Evolutionary conservation across 2,888 invertebrate species (phyloP).

Genomic region (Thalpophila matura): DNA sequence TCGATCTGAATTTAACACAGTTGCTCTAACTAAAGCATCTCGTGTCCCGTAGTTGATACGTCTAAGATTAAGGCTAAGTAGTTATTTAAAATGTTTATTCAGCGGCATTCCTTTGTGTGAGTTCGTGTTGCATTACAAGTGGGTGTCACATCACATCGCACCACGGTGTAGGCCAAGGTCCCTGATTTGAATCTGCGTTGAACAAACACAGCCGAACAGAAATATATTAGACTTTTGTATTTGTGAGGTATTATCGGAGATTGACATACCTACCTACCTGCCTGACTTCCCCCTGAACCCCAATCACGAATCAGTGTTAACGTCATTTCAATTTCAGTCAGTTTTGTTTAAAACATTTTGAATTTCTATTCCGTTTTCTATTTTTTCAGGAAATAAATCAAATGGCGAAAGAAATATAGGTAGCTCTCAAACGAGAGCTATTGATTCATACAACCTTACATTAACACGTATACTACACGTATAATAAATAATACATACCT

Average conservation of each 20-base stretch:
- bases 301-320: slow-evolving; percentile 3
- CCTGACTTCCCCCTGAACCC: no score
- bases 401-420: background rate
- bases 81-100: slow-evolving; percentile 68
- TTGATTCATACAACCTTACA: no score
- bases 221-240: slow-evolving; percentile 22
- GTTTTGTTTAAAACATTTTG: background rate
- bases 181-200: slow-evolving; percentile 55
- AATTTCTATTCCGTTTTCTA: no score
- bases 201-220: slow-evolving; percentile 41
- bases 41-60: no score
- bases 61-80: slow-evolving; percentile 46
- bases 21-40: no score
- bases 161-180: slow-evolving; percentile 73
- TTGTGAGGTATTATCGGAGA: background rate
- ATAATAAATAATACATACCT: no score
- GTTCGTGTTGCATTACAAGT: slow-evolving; percentile 71
- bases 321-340: background rate
- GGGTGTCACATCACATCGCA: slow-evolving; percentile 72
- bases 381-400: background rate
- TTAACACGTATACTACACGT: background rate
- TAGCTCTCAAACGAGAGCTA: no score
- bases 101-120: slow-evolving; percentile 67
- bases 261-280: no score
- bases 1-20: no score